A percentile compares a stretch with the other conserved stretches of the same genome.
phyloP scores from a whole-genome alignment of 2,888 invertebrate genomes.

The Sminthurinus aureus region DNA sequence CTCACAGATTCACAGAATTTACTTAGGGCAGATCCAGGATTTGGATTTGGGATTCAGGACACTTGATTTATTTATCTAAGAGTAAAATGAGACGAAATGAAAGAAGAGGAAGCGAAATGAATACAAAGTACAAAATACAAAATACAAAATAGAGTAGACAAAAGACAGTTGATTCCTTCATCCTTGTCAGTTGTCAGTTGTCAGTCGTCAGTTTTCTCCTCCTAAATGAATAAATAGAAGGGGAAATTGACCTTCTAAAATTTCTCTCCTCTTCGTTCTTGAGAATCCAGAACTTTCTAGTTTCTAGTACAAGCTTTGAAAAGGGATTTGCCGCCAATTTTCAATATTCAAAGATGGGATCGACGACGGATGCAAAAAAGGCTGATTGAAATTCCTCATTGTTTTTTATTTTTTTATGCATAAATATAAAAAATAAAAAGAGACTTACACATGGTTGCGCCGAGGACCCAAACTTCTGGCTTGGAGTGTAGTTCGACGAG shows the following conservation, averaged over 20 bases:
- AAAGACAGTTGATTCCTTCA: not conserved
- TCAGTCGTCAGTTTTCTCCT: not conserved
- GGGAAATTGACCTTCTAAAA: too few species aligned
- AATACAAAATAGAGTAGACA: too few species aligned
- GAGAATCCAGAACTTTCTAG: too few species aligned
- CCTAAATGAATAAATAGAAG: too few species aligned
- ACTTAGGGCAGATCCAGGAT: not conserved
- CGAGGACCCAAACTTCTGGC: constrained; percentile 92
- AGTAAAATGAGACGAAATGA: not conserved
- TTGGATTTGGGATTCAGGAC: not conserved
- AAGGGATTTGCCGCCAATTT: too few species aligned
- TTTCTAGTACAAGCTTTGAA: too few species aligned
- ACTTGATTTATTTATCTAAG: not conserved
- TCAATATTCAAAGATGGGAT: too few species aligned
- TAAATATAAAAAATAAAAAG: not conserved
- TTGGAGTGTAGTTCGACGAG: constrained; percentile 91
- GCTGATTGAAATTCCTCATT: too few species aligned
- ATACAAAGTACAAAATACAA: too few species aligned
- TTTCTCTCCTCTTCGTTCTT: too few species aligned
- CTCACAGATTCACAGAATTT: not conserved
- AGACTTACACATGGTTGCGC: constrained; percentile 91
- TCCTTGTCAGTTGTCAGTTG: not conserved
- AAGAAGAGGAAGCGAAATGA: not conserved
- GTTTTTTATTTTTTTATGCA: too few species aligned
- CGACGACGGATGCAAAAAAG: too few species aligned